Base-by-base conservation (phyloP, 2,113 vertebrate genomes). In the Pollachius pollachius region DNA sequence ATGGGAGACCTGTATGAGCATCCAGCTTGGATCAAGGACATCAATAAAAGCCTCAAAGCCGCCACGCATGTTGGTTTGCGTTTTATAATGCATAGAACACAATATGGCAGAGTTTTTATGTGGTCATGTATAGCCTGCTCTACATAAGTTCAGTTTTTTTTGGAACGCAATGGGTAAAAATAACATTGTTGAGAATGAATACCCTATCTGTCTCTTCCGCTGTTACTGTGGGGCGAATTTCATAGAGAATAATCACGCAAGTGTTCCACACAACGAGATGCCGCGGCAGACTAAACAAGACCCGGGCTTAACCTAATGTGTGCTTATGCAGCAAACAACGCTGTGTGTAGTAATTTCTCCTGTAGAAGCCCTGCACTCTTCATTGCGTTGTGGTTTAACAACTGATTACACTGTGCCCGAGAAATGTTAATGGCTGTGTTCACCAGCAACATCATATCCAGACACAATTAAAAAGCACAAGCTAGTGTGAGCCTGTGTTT, bases 391-490 rank as follows among this genome's bases (percentile, higher is more conserved):
- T 54, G 92, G 89, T 92, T 72, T 72, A 80, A 86, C 77, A 65
- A 80, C 84, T 88, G 84, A 91, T 90, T 91, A 90, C 79, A 89
- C 81, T 52, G 70, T 81, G 82, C 83, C 70, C 85, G 78, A 84
- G 79, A 84, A 83, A 88, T 88, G 85, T 89, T 87, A 87, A 90
- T 91, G 85, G 89, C 78, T 86, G 83, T 85, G 79, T 88, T 89
- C 69, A 67, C 76, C 77, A 81, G 83, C 85, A 87, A 89, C 87
- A 87, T 83, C 83, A 90, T 84, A 92, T 90, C 83, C 84, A 88
- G 84, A 88, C 87, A 81, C 79, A 89, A 90, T 90, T 89, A 91
- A 88, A 48, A 89, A 83, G 78, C 83, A 86, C 85, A 92, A 90
- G 89, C 83, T 89, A 87, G 82, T 87, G 87, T 86, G 85, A 90